Evolutionary conservation across 2,797 vertebrate species (phyloP), one percentile per base, ranked within the genome.

Genomic region (Thalassophryne amazonica): DNA sequence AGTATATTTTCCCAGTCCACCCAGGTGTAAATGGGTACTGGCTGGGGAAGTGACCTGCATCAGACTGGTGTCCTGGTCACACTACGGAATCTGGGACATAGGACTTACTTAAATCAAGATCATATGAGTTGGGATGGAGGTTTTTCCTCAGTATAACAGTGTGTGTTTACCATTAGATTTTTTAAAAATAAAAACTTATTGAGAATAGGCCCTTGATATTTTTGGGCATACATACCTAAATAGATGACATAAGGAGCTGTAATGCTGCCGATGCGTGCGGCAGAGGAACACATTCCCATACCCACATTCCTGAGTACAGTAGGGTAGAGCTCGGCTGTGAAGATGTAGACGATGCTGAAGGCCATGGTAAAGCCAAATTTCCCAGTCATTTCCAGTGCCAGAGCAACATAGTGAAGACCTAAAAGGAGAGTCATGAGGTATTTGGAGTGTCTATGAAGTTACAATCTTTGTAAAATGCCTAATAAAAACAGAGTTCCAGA

Each of bases 281-380:
- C 93, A 0, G 89, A 95, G 31, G 95, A 97, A 9, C 93, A 90
- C 11, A 93, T 85, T 10, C 95, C 95, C 0, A 98, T 92, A 3
- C 94, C 94, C 61, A 93, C 92, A 60, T 96, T 98, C 25, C 96
- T 91, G 60, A 97, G 92, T 2, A 97, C 94, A 0, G 96, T 98
- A 21, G 96, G 93, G 59, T 96, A 98, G 11, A 98, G 84, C 85
- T 98, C 95, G 0, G 94, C 92, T 0, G 94, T 96, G 86, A 95
- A 98, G 73, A 95, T 93, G 31, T 97, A 98, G 47, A 95, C 93
- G 37, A 94, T 93, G 20, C 93, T 85, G 54, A 95, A 97, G 50
- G 94, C 91, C 66, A 94, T 86, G 1, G 96, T 97, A 86, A 98
- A 87, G 38, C 94, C 94, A 59, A 98, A 97, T 61, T 98, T 98